Evolutionary conservation across 2,888 invertebrate genomes (phyloP).

Genomic region (Rhagophthalmus giganteus): DNA sequence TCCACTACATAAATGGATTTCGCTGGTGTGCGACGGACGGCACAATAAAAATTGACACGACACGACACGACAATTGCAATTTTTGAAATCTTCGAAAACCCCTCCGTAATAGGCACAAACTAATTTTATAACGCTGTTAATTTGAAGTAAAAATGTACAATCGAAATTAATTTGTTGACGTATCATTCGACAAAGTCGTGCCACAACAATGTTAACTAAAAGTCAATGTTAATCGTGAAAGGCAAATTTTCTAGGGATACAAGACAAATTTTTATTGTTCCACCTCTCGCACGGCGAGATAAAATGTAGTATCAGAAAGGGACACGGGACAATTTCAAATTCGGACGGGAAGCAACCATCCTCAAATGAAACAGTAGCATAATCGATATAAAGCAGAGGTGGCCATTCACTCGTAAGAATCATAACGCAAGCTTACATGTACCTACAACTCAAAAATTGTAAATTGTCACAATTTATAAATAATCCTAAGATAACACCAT

Average conservation of each 20-base stretch:
- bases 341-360: not conserved
- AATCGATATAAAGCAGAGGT: not conserved
- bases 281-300: not conserved
- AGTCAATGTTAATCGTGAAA: too few relatives aligned
- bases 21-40: constrained; percentile 3
- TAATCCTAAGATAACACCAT: constrained; percentile 1
- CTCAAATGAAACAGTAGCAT: too few relatives aligned
- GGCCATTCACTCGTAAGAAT: constrained; percentile 1
- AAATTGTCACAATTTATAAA: not conserved
- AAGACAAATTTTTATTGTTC: too few relatives aligned
- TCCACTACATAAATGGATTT: constrained; percentile 22
- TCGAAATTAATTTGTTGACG: too few relatives aligned
- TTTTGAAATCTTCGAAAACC: too few relatives aligned
- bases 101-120: too few relatives aligned
- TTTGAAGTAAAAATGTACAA: too few relatives aligned
- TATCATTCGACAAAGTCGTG: too few relatives aligned
- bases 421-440: not conserved
- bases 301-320: constrained; percentile 13
- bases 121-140: too few relatives aligned
- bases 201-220: too few relatives aligned
- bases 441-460: not conserved
- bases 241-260: too few relatives aligned
- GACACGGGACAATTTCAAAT: constrained; percentile 10
- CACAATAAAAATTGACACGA: constrained; percentile 14
- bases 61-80: too few relatives aligned